Percentiles rank a stretch among this genome's conserved stretches.
Conservation (phyloP, 2,797 vertebrate genomes). For the Halcyon smyrnensis region DNA sequence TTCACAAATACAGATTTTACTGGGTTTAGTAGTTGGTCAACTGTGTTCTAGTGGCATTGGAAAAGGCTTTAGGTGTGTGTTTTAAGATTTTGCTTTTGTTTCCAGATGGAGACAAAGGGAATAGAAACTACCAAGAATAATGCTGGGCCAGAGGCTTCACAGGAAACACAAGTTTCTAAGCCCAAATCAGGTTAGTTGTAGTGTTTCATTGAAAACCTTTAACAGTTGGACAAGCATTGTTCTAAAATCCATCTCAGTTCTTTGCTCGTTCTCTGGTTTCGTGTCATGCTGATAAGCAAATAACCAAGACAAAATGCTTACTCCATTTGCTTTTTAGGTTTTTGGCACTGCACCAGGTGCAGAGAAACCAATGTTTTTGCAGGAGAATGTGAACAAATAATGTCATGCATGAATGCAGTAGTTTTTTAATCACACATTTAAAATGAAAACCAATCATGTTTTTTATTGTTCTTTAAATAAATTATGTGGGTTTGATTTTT, state of each 20-base stretch:
- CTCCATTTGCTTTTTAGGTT: background rate
- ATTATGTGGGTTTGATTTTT: background rate
- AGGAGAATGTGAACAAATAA: background rate
- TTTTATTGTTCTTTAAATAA: background rate
- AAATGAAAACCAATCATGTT: fast-evolving
- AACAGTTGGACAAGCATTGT: background rate
- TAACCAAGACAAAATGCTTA: background rate
- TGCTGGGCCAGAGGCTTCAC: conserved; percentile 57
- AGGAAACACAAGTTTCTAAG: conserved; percentile 74
- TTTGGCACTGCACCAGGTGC: background rate
- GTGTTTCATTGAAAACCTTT: background rate
- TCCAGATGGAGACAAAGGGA: conserved; percentile 79
- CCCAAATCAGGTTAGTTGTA: conserved; percentile 72
- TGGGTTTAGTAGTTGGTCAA: background rate
- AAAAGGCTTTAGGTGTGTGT: background rate
- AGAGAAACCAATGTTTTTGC: background rate
- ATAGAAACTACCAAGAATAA: conserved; percentile 78
- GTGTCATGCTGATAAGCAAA: background rate
- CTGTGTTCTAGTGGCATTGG: background rate
- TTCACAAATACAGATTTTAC: fast-evolving
- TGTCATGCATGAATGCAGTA: fast-evolving
- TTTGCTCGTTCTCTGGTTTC: background rate
- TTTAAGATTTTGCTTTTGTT: conserved; percentile 27
- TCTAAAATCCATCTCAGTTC: background rate
- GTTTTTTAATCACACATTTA: background rate